These are phyloP conservation scores for Syngnathus floridae DNA, from an alignment of 2,113 vertebrate genomes.

Conservation along the genomic window DNA sequence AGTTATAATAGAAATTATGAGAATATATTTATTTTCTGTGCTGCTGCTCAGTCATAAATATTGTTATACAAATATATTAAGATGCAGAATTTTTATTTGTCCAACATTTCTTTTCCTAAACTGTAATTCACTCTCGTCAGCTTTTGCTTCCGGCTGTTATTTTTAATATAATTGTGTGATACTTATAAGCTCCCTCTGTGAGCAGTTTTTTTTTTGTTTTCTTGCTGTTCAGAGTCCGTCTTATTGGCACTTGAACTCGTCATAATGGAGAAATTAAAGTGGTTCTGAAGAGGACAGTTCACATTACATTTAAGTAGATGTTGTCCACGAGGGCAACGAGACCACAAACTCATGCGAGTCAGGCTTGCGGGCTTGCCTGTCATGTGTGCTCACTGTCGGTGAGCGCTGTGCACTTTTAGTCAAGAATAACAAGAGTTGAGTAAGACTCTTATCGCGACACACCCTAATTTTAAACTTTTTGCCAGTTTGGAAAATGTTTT, in stretches of 20 bases:
- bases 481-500: slow-evolving; percentile 59
- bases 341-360: slow-evolving; percentile 46
- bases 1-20: not conserved
- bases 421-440: slow-evolving; percentile 59
- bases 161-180: slow-evolving; percentile 24
- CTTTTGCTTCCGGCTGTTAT: slow-evolving; percentile 30
- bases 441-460: slow-evolving; percentile 55
- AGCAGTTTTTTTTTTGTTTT: slow-evolving; percentile 12
- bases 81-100: slow-evolving; percentile 5
- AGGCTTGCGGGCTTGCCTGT: slow-evolving; percentile 28
- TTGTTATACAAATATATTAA: slow-evolving; percentile 19
- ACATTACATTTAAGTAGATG: slow-evolving; percentile 24
- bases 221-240: slow-evolving; percentile 7
- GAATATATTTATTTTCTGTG: not conserved
- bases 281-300: slow-evolving; percentile 7
- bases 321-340: slow-evolving; percentile 22
- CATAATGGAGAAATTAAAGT: slow-evolving; percentile 23
- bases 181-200: slow-evolving; percentile 14
- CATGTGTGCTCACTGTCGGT: slow-evolving; percentile 48
- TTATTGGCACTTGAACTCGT: slow-evolving; percentile 6
- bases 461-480: slow-evolving; percentile 68
- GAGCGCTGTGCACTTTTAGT: slow-evolving; percentile 26
- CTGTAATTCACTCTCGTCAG: slow-evolving; percentile 16
- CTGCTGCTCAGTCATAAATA: not conserved
- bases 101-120: not conserved